Base-by-base conservation (phyloP, 2,797 vertebrate species). In the Loriculus beryllinus region DNA sequence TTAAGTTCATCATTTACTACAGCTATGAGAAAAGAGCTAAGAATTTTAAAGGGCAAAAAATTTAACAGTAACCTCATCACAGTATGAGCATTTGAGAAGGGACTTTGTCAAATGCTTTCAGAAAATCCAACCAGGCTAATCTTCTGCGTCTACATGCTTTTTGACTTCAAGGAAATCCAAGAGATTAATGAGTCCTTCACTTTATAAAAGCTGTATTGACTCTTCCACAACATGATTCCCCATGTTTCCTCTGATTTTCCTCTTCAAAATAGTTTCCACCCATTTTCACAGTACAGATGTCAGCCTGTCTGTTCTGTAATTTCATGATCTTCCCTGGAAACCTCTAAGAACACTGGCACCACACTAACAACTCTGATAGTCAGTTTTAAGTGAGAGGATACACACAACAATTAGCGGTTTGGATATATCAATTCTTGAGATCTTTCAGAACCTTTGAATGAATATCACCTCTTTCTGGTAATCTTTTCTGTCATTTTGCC, bases 281-380 rank as follows among this genome's bases (percentile, higher is more conserved):
- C 62, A 56, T 80, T 96, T 96, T 91, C 84, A 91, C 65, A 83
- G 91, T 83, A 92, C 82, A 91, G 87, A 89, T 96, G 82, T 82
- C 78, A 74, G 71, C 68, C 75, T 89, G 84, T 65, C 79, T 92
- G 64, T 92, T 80, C 33, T 82, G 60, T 64, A 93, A 87, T 82
- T 93, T 92, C 60, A 71, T 75, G 48, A 78, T 62, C 59, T 85
- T 93, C 75, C 52, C 57, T 68, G 62, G 56, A 92, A 94, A 82
- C 18, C 33, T 71, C 80, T 70, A 91, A 64, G 93, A 95, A 89
- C 37, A 64, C 52, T 91, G 64, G 79, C 63, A 91, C 17, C 56
- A 80, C 81, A 85, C 52, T 93, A 91, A 82, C 78, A 91, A 80
- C 37, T 94, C 74, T 49, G 71, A 85, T 63, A 86, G 77, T 57